Conservation (phyloP, 2,113 vertebrate species). For the Heptranchias perlo region DNA sequence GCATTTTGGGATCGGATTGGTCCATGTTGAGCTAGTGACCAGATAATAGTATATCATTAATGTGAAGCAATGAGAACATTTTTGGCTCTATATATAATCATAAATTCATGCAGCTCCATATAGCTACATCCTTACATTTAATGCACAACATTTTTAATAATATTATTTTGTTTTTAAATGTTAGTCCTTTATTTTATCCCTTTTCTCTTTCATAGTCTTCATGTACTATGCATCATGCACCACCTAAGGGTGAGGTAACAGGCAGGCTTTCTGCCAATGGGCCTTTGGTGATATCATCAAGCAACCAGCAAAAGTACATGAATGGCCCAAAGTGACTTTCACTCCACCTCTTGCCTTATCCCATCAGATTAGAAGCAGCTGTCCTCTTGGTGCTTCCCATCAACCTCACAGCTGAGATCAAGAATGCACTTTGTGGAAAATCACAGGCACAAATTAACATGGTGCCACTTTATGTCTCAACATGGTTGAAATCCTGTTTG, state of each 20-base stretch:
- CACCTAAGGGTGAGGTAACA: background rate
- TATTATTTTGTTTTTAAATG: background rate
- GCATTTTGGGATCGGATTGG: background rate
- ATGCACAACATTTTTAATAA: background rate
- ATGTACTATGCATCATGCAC: background rate
- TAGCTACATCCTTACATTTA: background rate
- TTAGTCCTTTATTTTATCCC: background rate
- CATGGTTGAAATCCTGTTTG: background rate
- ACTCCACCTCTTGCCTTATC: background rate
- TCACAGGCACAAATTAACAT: background rate
- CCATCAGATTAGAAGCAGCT: background rate
- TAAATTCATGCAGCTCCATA: background rate
- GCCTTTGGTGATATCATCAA: background rate
- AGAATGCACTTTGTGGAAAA: background rate
- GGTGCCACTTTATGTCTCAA: background rate
- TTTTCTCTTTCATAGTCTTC: background rate
- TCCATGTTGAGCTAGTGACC: background rate
- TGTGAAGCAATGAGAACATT: background rate
- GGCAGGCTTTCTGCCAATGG: too few relatives aligned
- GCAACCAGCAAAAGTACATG: background rate
- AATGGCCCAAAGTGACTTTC: background rate
- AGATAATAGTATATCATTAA: background rate
- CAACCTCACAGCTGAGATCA: background rate
- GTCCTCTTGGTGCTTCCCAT: background rate
- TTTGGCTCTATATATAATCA: background rate